These are phyloP conservation scores for Tapirus terrestris DNA, from an alignment of 2,113 vertebrate species.

Conservation along the genomic window DNA sequence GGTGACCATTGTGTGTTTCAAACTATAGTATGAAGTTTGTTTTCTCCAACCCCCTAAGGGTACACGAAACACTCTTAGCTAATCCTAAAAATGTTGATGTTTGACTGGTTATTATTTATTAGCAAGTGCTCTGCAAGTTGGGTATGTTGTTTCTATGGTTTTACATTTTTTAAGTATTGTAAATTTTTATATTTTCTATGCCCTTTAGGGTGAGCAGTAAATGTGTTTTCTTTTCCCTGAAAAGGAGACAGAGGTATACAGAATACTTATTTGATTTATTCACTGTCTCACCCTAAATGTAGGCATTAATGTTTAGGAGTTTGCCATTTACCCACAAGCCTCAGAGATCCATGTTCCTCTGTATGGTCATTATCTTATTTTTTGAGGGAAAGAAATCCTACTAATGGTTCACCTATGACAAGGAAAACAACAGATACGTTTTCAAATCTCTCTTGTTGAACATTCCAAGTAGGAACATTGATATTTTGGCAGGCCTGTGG, in stretches of 20 bases:
- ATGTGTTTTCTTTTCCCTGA: not conserved
- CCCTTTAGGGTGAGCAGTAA: not conserved
- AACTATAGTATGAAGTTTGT: rapidly evolving
- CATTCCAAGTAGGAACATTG: rapidly evolving
- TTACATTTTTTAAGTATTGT: not conserved
- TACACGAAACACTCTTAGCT: not conserved
- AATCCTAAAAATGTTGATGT: rapidly evolving
- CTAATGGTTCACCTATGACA: not conserved
- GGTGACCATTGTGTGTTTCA: no score
- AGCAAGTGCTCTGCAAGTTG: not conserved
- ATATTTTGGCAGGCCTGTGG: not conserved
- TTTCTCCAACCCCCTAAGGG: no score
- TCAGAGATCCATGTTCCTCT: rapidly evolving
- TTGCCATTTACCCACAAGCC: not conserved
- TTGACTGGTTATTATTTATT: not conserved
- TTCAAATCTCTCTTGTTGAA: not conserved
- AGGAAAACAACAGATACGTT: not conserved
- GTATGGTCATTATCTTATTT: not conserved
- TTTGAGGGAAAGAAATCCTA: not conserved
- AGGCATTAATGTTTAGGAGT: not conserved
- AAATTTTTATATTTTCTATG: not conserved
- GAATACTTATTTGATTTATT: not conserved
- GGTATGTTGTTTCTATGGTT: not conserved
- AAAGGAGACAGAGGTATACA: not conserved
- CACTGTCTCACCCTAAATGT: no score